Evolutionary conservation across 2,888 invertebrate genomes (phyloP), one percentile per base, ranked within the genome.

Genomic region (Furcula furcula): DNA sequence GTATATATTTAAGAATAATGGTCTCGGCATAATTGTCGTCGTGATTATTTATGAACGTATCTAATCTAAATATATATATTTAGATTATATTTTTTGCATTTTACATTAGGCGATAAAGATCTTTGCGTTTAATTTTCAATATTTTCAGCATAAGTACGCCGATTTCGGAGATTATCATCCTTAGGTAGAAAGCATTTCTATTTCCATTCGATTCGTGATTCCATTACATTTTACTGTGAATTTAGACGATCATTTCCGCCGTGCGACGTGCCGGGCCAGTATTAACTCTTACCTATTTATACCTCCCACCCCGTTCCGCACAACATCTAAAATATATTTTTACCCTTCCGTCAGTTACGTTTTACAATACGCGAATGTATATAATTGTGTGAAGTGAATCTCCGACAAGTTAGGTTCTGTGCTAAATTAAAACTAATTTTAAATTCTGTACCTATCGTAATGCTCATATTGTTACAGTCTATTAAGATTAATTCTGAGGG

Each of bases 221-320:
- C 22, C 4, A 26, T 23, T 23, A 46, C 36, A 39, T 54, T 64
- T 58, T 43, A 46, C 21, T 43, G 49, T 38, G 46, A 54, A 50
- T 53, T 57, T 50, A 57, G 33, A 37, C 34, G 37, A 46, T 42
- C 49, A 40, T 58, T 55, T 50, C 45, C 45, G 40, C 29, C 26
- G 29, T 29, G 23, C 31, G 29, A 39, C 38, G 37, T 46, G 40
- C 31, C 30, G n/a, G 37, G 30, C 35, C 31, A 32, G 34, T 32
- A 35, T 32, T 23, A 30, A 19, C 41, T 38, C 42, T 43, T 29
- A 29, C 36, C 27, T 35, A 20, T 40, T 44, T 43, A 32, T 40
- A 36, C 31, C 42, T 34, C 19, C 36, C 39, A 36, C 31, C 36
- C 25, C 16, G 5, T 36, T 38, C 33, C 23, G n/a, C n/a, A 41